These are phyloP conservation scores for Microdon myrmicae DNA, from an alignment of 2,888 invertebrate species.

Conservation along the genomic window DNA sequence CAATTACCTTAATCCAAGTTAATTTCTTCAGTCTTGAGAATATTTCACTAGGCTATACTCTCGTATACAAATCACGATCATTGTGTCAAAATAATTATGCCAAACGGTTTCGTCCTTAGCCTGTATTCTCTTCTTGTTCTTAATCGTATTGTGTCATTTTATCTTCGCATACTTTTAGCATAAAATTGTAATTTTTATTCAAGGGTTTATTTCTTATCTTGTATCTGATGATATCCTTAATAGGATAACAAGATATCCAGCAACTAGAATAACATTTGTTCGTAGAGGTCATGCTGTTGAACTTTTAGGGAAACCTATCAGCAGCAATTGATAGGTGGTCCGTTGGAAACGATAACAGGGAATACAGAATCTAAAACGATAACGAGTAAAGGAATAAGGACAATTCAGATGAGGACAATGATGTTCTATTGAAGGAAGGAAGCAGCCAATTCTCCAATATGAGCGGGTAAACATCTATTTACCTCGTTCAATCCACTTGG, in stretches of 20 bases:
- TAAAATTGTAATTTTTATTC: conserved; percentile 52
- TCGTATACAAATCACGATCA: conserved; percentile 49
- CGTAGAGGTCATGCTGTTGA: no score
- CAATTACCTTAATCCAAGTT: conserved; percentile 51
- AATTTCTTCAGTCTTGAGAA: conserved; percentile 25
- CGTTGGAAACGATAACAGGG: conserved; percentile 31
- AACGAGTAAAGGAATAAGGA: no score
- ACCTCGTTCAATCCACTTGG: conserved; percentile 49
- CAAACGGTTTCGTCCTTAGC: conserved; percentile 38
- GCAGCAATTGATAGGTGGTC: conserved; percentile 52
- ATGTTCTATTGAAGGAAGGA: no score
- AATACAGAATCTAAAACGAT: no score
- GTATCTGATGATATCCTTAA: conserved; percentile 38
- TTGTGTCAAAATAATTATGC: conserved; percentile 51
- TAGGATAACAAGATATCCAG: no score
- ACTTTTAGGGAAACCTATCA: conserved; percentile 49
- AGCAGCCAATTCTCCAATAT: conserved; percentile 49
- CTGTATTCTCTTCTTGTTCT: conserved; percentile 31
- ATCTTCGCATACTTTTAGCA: conserved; percentile 28
- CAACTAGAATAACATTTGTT: no score
- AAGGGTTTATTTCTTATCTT: conserved; percentile 47
- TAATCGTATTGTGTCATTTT: conserved; percentile 7
- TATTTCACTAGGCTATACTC: conserved; percentile 19
- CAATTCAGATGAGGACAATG: no score
- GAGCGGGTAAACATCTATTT: conserved; percentile 46